Conservation (phyloP, 2,113 vertebrate species). For the Nyctibius bracteatus region DNA sequence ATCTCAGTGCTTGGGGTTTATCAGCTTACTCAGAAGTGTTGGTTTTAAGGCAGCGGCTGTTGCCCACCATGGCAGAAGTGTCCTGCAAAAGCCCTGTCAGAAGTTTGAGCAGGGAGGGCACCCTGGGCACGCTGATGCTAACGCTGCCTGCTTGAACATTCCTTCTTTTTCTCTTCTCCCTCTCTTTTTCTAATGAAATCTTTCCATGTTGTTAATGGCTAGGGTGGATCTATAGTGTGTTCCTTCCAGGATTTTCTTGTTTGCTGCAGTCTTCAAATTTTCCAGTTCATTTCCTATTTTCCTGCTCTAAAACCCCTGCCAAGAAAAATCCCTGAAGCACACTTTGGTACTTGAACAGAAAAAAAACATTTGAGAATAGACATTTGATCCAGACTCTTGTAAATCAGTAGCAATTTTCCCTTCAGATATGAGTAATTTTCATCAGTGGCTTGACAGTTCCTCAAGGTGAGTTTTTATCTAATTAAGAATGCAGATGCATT, state of each 20-base stretch:
- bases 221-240: neutral
- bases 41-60: accelerated
- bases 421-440: neutral
- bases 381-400: neutral
- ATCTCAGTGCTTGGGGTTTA: accelerated
- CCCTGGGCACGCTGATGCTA: neutral
- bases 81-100: neutral
- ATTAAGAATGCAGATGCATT: neutral
- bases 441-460: neutral
- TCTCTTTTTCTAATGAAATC: conserved; percentile 23
- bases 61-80: accelerated
- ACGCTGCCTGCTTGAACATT: neutral
- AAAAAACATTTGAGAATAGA: neutral
- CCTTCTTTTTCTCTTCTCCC: neutral
- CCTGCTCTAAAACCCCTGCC: neutral
- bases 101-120: accelerated
- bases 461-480: neutral
- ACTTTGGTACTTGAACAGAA: neutral
- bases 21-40: accelerated
- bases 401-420: neutral
- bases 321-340: neutral
- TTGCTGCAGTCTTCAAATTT: neutral
- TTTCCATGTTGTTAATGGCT: conserved; percentile 43
- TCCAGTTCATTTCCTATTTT: conserved; percentile 30
- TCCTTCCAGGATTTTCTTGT: conserved; percentile 53